Evolutionary conservation across 2,888 invertebrate genomes (phyloP).

Genomic region (Agrochola lota): DNA sequence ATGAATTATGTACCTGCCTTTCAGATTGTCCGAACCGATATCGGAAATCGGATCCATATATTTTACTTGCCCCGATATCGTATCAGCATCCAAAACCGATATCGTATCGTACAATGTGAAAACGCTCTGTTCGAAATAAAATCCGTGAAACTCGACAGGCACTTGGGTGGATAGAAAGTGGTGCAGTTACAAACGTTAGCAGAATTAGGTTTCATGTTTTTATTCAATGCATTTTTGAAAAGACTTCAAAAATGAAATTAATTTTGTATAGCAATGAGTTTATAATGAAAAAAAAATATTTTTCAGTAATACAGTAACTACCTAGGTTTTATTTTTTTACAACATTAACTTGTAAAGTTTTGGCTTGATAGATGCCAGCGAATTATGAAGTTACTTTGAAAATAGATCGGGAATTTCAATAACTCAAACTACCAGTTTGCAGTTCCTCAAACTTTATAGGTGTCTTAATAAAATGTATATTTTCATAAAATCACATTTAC

Average conservation of each 20-base stretch:
- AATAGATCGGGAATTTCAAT: neutral
- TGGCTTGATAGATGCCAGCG: neutral
- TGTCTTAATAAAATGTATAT: no score
- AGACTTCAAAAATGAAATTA: neutral
- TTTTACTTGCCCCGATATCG: no score
- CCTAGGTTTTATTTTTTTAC: neutral
- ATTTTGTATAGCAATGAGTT: neutral
- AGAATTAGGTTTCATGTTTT: neutral
- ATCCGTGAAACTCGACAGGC: slow-evolving; percentile 19
- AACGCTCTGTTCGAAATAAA: slow-evolving; percentile 28
- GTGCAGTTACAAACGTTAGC: slow-evolving; percentile 2
- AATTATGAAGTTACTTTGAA: neutral
- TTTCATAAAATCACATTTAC: neutral
- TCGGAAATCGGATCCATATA: no score
- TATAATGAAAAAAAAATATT: neutral
- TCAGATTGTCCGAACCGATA: no score
- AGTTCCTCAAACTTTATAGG: neutral
- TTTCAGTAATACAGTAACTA: neutral
- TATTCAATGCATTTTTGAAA: neutral
- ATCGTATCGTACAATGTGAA: no score
- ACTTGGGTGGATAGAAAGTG: neutral
- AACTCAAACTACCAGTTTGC: neutral
- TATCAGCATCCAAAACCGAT: no score
- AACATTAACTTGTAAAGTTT: no score
- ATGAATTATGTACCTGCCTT: no score